Conservation (phyloP, 92 coral and sea anemone genomes). For the Porites cylindrica region DNA sequence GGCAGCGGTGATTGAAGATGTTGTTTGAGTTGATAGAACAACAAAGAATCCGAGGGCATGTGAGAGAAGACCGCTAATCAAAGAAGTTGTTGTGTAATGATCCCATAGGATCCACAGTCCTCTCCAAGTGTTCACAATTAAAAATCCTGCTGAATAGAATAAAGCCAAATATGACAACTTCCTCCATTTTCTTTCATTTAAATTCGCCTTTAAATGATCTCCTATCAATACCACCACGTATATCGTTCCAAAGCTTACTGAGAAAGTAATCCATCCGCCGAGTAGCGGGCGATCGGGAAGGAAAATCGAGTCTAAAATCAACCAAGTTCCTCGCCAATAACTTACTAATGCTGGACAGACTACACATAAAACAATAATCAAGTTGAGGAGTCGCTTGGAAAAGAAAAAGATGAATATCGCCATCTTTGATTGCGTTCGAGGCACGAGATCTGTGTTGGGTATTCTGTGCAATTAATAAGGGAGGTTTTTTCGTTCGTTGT, state of each 20-base stretch:
- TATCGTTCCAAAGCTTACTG: conserved; percentile 20
- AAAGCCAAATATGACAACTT: conserved; percentile 22
- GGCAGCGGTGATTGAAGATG: conserved; percentile 2
- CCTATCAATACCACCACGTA: conserved; percentile 25
- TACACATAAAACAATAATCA: conserved; percentile 18
- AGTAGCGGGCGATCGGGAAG: conserved; percentile 30
- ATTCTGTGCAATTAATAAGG: too few relatives aligned
- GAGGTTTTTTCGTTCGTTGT: too few relatives aligned
- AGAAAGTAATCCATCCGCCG: conserved; percentile 40
- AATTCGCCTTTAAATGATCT: conserved; percentile 11
- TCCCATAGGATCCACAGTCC: conserved; percentile 68
- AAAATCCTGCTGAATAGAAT: conserved; percentile 40
- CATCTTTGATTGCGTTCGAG: neutral
- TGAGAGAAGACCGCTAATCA: conserved; percentile 11
- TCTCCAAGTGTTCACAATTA: conserved; percentile 70
- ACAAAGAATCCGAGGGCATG: conserved; percentile 17
- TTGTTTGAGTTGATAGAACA: neutral
- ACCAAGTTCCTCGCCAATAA: conserved; percentile 82
- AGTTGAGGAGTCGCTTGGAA: conserved; percentile 10
- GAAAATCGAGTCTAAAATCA: conserved; percentile 56
- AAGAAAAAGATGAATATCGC: neutral
- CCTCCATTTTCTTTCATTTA: conserved; percentile 9
- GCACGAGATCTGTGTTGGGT: too few relatives aligned
- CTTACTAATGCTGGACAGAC: conserved; percentile 54
- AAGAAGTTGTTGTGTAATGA: conserved; percentile 12